Evolutionary conservation across 2,888 invertebrate genomes (phyloP).

Genomic region (Portevinia maculata): DNA sequence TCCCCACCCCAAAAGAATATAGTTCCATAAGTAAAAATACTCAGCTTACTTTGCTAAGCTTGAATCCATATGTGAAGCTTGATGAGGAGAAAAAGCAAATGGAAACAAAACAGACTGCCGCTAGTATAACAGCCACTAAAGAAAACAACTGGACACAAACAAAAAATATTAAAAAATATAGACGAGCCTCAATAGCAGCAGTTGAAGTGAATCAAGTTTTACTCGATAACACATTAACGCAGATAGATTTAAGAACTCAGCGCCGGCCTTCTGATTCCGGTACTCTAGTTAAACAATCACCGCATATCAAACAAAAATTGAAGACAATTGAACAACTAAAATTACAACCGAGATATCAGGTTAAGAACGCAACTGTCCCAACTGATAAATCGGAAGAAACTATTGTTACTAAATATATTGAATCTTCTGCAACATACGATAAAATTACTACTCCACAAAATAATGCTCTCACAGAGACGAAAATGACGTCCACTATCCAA

Average conservation of each 20-base stretch:
- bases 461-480: too few relatives aligned
- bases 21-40: neutral
- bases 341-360: neutral
- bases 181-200: constrained; percentile 80
- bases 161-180: constrained; percentile 46
- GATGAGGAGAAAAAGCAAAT: neutral
- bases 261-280: constrained; percentile 81
- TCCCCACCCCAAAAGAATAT: neutral
- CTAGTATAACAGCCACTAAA: neutral
- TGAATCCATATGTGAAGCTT: neutral
- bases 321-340: constrained; percentile 28
- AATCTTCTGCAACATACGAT: neutral
- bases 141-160: too few relatives aligned
- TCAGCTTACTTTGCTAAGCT: neutral
- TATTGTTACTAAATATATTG: neutral
- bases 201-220: constrained; percentile 75
- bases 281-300: constrained; percentile 79
- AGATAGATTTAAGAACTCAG: constrained; percentile 74
- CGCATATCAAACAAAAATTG: constrained; percentile 15
- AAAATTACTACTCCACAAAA: neutral
- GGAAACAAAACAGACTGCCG: constrained; percentile 59
- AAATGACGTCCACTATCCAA: too few relatives aligned
- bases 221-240: constrained; percentile 38
- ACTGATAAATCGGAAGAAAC: neutral
- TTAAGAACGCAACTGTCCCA: constrained; percentile 60